Evolutionary conservation across 2,888 invertebrate species (phyloP).

Genomic region (Orchesella flavescens): DNA sequence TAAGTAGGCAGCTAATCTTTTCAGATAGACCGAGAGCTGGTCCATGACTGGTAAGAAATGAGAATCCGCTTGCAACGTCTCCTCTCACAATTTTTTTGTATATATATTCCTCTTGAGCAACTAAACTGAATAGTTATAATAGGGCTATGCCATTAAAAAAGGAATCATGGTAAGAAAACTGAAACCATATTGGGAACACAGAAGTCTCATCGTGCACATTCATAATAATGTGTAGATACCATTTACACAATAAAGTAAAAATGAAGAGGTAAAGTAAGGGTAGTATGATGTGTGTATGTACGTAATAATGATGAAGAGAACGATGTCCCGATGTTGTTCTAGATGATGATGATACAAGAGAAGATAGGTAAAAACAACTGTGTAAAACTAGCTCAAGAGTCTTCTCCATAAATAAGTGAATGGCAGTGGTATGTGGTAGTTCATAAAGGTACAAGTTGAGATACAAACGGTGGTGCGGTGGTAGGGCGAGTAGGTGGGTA

Average conservation of each 20-base stretch:
- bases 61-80: constrained; percentile 21
- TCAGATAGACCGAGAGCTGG: constrained; percentile 37
- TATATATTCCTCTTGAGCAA: constrained; percentile 21
- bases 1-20: constrained; percentile 62
- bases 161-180: constrained; percentile 34
- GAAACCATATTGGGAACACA: constrained; percentile 49
- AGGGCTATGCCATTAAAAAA: constrained; percentile 51
- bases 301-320: constrained; percentile 24
- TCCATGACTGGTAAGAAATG: constrained; percentile 21
- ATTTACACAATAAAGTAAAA: constrained; percentile 1
- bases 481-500: neutral
- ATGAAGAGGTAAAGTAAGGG: neutral
- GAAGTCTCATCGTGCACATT: constrained; percentile 41
- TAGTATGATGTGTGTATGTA: neutral
- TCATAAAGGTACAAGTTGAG: neutral
- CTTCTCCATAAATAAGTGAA: constrained; percentile 53
- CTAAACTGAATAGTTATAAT: constrained; percentile 38
- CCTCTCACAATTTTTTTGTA: constrained; percentile 28
- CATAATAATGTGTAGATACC: neutral
- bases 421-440: neutral
- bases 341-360: constrained; percentile 57
- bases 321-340: constrained; percentile 50
- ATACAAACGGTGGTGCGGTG: neutral
- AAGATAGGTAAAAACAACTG: constrained; percentile 58
- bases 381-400: constrained; percentile 50